Evolutionary conservation across 2,797 vertebrate genomes (phyloP).

Genomic region (Halcyon leucocephala): DNA sequence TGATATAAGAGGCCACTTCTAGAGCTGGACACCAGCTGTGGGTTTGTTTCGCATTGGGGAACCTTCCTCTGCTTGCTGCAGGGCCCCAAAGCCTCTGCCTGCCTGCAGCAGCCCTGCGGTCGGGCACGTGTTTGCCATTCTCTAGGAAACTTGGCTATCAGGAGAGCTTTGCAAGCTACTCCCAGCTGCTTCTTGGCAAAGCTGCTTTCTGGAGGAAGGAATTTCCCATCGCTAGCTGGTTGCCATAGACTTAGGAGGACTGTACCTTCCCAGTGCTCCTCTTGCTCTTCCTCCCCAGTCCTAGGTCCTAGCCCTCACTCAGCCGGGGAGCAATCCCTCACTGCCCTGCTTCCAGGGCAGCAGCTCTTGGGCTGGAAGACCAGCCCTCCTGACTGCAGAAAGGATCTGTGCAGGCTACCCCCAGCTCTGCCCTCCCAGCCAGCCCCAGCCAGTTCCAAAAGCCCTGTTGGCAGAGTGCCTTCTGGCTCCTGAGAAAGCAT

Average conservation of each 20-base stretch:
- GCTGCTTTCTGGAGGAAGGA: background rate
- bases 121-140: rapidly evolving
- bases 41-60: rapidly evolving
- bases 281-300: background rate
- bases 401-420: background rate
- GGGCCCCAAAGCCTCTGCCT: background rate
- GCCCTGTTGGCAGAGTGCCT: slow-evolving; percentile 57
- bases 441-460: background rate
- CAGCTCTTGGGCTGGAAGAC: background rate
- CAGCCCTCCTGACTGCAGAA: background rate
- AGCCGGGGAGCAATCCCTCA: background rate
- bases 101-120: background rate
- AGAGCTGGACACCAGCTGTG: background rate
- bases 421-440: background rate
- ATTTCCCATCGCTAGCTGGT: background rate
- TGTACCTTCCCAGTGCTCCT: rapidly evolving
- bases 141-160: background rate
- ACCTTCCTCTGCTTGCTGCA: background rate
- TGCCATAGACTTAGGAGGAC: background rate
- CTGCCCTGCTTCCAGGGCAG: background rate
- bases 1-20: background rate
- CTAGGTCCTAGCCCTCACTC: background rate
- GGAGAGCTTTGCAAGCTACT: background rate
- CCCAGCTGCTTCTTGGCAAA: background rate
- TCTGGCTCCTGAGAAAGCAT: slow-evolving; percentile 42